Percentiles rank a stretch among this genome's conserved stretches.
These are phyloP conservation scores for Gambusia affinis DNA, from an alignment of 2,113 vertebrate species.

Conservation along the genomic window DNA sequence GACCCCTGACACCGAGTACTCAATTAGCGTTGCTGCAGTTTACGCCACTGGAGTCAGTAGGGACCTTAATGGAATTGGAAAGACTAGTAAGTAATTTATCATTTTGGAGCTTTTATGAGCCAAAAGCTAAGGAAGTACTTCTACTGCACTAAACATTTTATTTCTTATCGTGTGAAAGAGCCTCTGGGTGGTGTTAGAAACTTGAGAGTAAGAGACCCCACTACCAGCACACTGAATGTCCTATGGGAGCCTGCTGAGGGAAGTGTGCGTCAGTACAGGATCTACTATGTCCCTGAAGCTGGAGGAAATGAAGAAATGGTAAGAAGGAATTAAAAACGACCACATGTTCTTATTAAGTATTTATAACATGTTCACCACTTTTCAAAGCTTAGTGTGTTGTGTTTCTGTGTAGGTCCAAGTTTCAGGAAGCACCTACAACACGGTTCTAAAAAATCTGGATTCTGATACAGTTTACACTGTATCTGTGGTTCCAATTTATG, in stretches of 20 bases:
- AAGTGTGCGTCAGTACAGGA: slow-evolving; percentile 89
- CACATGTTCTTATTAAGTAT: background rate
- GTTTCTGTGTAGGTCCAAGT: slow-evolving; percentile 83
- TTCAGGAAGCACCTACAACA: slow-evolving; percentile 87
- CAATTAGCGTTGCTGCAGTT: slow-evolving; percentile 86
- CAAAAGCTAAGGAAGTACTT: background rate
- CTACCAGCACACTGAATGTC: slow-evolving; percentile 90
- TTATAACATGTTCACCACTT: too few relatives aligned
- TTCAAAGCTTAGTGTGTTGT: background rate
- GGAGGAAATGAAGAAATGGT: slow-evolving; percentile 90
- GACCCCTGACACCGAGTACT: slow-evolving; percentile 91
- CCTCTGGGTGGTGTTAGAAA: slow-evolving; percentile 91
- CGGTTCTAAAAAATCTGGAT: slow-evolving; percentile 87
- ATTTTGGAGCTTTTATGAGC: background rate
- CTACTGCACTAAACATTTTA: background rate
- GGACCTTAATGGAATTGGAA: slow-evolving; percentile 89
- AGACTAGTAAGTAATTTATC: slow-evolving; percentile 86
- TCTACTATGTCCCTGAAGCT: slow-evolving; percentile 86
- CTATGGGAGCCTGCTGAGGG: slow-evolving; percentile 96
- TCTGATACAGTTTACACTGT: slow-evolving; percentile 89
- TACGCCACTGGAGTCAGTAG: slow-evolving; percentile 85
- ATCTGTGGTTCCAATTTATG: slow-evolving; percentile 88
- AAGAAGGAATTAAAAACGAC: slow-evolving; percentile 1
- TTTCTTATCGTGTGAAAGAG: slow-evolving; percentile 77
- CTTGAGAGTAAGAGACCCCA: slow-evolving; percentile 91